phyloP scores from a whole-genome alignment of 2,113 vertebrate species.

The Ictalurus furcatus region DNA sequence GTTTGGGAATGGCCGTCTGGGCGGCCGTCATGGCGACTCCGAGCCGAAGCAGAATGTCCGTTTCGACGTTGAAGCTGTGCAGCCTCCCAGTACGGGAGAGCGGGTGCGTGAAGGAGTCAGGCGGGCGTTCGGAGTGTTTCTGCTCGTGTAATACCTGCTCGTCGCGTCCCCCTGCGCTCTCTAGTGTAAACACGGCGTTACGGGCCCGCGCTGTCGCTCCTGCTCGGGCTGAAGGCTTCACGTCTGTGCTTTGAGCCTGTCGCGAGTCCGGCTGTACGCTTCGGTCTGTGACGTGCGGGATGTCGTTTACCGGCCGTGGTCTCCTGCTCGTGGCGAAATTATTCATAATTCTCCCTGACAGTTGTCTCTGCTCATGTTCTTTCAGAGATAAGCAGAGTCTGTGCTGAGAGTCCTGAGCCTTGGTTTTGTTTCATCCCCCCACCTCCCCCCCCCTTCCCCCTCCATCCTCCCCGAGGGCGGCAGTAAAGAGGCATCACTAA shows the following conservation, averaged over 20 bases:
- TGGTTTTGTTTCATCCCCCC: neutral
- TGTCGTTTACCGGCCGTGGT: neutral
- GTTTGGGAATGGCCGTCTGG: neutral
- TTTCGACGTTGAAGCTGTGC: neutral
- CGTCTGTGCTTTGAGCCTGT: neutral
- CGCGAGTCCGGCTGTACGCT: too few species aligned
- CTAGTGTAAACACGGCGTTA: neutral
- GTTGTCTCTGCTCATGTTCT: constrained; percentile 46
- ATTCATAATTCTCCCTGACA: constrained; percentile 50
- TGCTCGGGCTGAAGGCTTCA: neutral
- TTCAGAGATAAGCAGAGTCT: constrained; percentile 43
- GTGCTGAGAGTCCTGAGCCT: constrained; percentile 21
- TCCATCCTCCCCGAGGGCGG: neutral
- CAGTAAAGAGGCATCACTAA: constrained; percentile 7
- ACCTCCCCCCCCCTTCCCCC: neutral
- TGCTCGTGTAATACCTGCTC: neutral
- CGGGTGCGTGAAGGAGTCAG: neutral
- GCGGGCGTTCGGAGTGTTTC: neutral
- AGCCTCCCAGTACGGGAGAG: neutral
- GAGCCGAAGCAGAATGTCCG: neutral
- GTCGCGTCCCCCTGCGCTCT: neutral
- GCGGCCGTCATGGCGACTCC: neutral
- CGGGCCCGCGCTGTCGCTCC: neutral
- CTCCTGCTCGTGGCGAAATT: constrained; percentile 23
- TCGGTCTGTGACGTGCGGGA: neutral